These are phyloP conservation scores for Rotaria sp. DNA, from an alignment of 2,888 invertebrate species.

Conservation along the genomic window DNA sequence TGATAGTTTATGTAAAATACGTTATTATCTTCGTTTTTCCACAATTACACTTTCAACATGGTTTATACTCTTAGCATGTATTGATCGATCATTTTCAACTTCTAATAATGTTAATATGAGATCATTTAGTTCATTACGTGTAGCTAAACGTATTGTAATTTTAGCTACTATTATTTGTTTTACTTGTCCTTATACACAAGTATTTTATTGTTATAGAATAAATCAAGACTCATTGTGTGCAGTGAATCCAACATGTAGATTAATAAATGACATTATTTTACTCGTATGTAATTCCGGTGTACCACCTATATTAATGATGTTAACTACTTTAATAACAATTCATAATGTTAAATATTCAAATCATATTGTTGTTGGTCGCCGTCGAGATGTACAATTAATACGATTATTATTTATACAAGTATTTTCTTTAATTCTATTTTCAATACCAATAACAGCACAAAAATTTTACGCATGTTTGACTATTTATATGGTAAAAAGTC, in stretches of 20 bases:
- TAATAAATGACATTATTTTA: neutral
- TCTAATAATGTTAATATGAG: neutral
- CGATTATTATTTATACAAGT: neutral
- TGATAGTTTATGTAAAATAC: neutral
- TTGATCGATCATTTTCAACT: neutral
- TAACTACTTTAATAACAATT: neutral
- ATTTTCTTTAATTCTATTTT: neutral
- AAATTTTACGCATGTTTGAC: neutral
- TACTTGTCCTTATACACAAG: neutral
- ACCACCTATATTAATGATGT: neutral
- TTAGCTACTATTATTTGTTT: neutral
- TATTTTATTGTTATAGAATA: neutral
- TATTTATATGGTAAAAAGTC: neutral
- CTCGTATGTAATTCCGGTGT: neutral
- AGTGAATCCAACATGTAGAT: neutral
- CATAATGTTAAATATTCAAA: neutral
- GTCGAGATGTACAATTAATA: neutral
- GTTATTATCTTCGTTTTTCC: neutral
- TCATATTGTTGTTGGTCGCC: neutral
- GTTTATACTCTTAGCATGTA: conserved; percentile 4
- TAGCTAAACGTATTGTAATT: neutral
- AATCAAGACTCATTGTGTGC: neutral
- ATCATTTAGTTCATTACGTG: neutral
- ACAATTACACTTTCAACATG: conserved; percentile 24
- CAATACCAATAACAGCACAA: neutral